phyloP scores from a whole-genome alignment of 2,797 vertebrate genomes.

The Anableps anableps region DNA sequence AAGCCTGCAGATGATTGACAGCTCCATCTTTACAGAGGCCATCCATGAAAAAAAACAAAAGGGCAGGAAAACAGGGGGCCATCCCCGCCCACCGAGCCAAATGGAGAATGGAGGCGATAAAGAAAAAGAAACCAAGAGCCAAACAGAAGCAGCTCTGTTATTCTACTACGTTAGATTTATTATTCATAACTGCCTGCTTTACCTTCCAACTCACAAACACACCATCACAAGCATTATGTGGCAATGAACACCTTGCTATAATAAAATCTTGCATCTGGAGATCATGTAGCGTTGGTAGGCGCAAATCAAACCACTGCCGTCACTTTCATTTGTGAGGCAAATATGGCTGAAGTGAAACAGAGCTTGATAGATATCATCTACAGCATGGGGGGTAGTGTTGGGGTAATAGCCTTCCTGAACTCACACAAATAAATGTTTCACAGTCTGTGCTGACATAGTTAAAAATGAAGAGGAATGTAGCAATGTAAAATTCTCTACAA shows the following conservation, averaged over 20 bases:
- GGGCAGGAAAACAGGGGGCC: conserved; percentile 55
- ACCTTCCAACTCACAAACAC: conserved; percentile 43
- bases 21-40: conserved; percentile 67
- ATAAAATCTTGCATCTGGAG: conserved; percentile 27
- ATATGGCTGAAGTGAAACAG: conserved; percentile 29
- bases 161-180: conserved; percentile 14
- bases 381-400: conserved; percentile 30
- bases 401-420: conserved; percentile 70
- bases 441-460: conserved; percentile 75
- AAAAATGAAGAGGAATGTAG: conserved; percentile 79
- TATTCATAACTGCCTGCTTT: conserved; percentile 46
- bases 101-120: conserved; percentile 45
- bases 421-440: conserved; percentile 72
- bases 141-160: conserved; percentile 10
- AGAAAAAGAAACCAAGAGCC: conserved; percentile 42
- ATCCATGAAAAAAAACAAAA: conserved; percentile 56
- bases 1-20: conserved; percentile 71
- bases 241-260: conserved; percentile 57
- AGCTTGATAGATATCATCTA: conserved; percentile 51
- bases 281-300: conserved; percentile 22
- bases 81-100: conserved; percentile 50
- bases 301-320: conserved; percentile 24
- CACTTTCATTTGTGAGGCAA: conserved; percentile 14
- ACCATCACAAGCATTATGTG: conserved; percentile 49
- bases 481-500: conserved; percentile 77